A percentile compares a stretch with the other conserved stretches of the same genome.
phyloP scores from a whole-genome alignment of 2,797 vertebrate species.

The Rhinichthys osculus region DNA sequence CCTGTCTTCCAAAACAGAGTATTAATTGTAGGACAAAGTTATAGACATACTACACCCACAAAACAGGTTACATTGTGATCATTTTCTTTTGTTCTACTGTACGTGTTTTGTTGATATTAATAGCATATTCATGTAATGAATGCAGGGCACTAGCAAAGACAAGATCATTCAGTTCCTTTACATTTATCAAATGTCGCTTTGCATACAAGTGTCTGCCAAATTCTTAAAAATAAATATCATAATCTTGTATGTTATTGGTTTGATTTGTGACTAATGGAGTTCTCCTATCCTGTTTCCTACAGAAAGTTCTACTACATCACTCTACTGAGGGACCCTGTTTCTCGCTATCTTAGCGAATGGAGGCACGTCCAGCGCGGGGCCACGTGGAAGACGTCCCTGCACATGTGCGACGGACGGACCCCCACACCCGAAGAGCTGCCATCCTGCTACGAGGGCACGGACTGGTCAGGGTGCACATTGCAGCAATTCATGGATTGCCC shows the following conservation, averaged over 20 bases:
- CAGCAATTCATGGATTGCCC: conserved; percentile 99
- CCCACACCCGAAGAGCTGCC: conserved; percentile 95
- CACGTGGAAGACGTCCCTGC: conserved; percentile 97
- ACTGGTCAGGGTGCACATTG: conserved; percentile 97
- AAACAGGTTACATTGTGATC: background rate
- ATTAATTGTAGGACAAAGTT: background rate
- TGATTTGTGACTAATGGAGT: background rate
- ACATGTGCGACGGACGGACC: conserved; percentile 98
- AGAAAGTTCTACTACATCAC: conserved; percentile 99
- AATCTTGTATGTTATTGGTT: background rate
- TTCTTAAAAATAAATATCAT: background rate
- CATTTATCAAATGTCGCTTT: background rate
- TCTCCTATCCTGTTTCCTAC: conserved; percentile 28
- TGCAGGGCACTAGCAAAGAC: background rate
- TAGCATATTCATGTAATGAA: background rate
- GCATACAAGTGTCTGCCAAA: background rate
- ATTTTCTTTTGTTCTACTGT: background rate
- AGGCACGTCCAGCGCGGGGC: conserved; percentile 96
- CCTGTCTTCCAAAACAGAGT: background rate
- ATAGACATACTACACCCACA: background rate
- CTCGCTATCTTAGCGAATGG: conserved; percentile 98
- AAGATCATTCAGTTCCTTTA: background rate
- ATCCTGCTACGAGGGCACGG: conserved; percentile 93
- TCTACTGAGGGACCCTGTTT: conserved; percentile 93
- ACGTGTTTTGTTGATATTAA: background rate